phyloP scores from a whole-genome alignment of 2,797 vertebrate genomes.

The Periparus ater region DNA sequence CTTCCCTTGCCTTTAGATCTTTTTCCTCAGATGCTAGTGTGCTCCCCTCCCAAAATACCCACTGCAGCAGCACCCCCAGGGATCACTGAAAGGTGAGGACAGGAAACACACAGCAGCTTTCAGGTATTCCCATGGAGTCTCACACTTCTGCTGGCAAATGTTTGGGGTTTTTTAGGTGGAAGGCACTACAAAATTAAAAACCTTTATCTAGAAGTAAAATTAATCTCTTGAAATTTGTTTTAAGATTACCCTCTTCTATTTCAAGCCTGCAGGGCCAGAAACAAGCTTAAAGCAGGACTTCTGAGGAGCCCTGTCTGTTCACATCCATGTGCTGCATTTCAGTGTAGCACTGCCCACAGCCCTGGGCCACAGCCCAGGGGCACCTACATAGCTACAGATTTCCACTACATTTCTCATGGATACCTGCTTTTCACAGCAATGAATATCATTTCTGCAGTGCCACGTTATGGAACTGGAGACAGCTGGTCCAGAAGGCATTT shows the following conservation, averaged over 20 bases:
- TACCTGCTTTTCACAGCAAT: background rate
- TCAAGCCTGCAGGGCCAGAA: background rate
- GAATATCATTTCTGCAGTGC: background rate
- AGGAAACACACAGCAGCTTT: background rate
- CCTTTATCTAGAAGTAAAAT: background rate
- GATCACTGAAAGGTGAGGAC: background rate
- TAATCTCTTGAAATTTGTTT: background rate
- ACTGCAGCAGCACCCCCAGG: background rate
- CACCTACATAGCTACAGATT: background rate
- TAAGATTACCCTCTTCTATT: background rate
- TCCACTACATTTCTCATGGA: background rate
- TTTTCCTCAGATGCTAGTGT: background rate
- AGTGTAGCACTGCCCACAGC: background rate
- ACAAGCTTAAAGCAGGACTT: background rate
- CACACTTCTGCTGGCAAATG: background rate
- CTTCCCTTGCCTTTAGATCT: background rate
- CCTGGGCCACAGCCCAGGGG: background rate
- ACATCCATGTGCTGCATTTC: background rate
- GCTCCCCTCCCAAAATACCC: background rate
- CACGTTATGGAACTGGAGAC: background rate
- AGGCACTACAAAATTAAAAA: background rate
- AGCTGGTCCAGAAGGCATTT: background rate
- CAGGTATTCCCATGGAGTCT: background rate
- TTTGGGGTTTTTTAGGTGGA: background rate
- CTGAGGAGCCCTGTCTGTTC: background rate